Evolutionary conservation across 2,888 invertebrate genomes (phyloP), one percentile per base, ranked within the genome.

Genomic region (Troglohyphantes excavatus): DNA sequence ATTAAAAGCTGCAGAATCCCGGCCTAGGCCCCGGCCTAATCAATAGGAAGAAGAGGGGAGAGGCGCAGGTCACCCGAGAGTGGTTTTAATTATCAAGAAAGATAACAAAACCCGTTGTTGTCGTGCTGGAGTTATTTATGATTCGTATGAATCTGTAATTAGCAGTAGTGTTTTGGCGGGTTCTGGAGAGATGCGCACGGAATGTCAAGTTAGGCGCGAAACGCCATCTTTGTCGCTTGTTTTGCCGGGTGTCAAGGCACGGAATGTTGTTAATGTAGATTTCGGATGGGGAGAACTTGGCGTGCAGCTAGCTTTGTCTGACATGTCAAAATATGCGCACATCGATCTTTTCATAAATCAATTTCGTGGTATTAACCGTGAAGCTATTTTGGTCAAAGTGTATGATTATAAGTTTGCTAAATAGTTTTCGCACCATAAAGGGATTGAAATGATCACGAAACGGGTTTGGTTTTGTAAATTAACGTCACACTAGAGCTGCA

Each of bases 11-110:
- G 33, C 70, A 26, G 26, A 65, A 63, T 23, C 39, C 39, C 39
- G 7, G 9, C 39, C 1, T 1, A 39, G 9, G 21, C 43, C 39
- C 13, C 11, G 2, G 59, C 27, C 65, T 65, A 75, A 84, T 84
- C 84, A 84, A 84, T 84, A 84, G 59, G 75, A 59, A 29, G 59
- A 59, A 39, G 68, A 19, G 81, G 26, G 13, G 6, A 13, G 61
- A 76, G 84, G 46, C 67, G 67, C 84, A 46, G 78, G 76, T 78
- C 78, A 86, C 70, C 23, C 43, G 76, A 86, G 70, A 86, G 29
- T 27, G 70, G 70, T 86, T 86, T 86, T 86, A 86, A 86, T 86
- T 86, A 86, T 78, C 86, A 78, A 78, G 59, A 85, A 86, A 86
- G 86, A 86, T 86, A 78, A 86, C 78, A 86, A 78, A 86, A 78